Base-by-base conservation (phyloP, 2,797 vertebrate species). In the Lagodon rhomboides region DNA sequence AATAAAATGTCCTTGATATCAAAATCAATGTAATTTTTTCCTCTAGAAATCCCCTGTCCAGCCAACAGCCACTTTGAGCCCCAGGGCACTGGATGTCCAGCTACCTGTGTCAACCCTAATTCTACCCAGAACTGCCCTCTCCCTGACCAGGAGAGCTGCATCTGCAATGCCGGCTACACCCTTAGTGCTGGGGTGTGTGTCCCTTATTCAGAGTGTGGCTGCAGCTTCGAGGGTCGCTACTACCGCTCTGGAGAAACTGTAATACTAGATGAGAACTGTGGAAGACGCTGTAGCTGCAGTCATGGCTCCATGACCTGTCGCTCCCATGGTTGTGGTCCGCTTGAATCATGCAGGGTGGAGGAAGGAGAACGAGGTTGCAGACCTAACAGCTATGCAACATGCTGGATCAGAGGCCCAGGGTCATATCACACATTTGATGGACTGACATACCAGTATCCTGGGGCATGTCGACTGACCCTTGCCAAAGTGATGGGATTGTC, bases 61-160 rank as follows among this genome's bases (percentile, higher is more conserved):
- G 20, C 9, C 4, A 92, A 95, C 68, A 94, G 95, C 73, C 94
- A 93, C 71, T 94, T 91, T 81, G 93, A 94, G 6, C 11, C 75
- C 0, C 66, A 84, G 22, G 92, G 93, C 1, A 83, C 85, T 51
- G 86, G 92, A 65, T 95, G 95, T 41, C 89, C 93, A 23, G 38
- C 93, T 49, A 94, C 92, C 0, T 96, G 95, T 70, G 34, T 87
- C 5, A 84, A 92, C 7, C 77, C 80, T 1, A 85, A 88, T 1
- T 81, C 91, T 1, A 88, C 88, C 0, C 20, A 80, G 0, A 86
- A 83, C 69, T 96, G 95, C 38, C 74, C 69, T 2, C 77, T 89
- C 0, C 92, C 86, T 4, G 53, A 38, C 17, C 68, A 54, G 1
- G 94, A 95, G 60, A 89, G 85, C 77, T 96, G 94, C n/a, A 47